Evolutionary conservation across 2,113 vertebrate genomes (phyloP).

Genomic region (Chionodraco myersi): DNA sequence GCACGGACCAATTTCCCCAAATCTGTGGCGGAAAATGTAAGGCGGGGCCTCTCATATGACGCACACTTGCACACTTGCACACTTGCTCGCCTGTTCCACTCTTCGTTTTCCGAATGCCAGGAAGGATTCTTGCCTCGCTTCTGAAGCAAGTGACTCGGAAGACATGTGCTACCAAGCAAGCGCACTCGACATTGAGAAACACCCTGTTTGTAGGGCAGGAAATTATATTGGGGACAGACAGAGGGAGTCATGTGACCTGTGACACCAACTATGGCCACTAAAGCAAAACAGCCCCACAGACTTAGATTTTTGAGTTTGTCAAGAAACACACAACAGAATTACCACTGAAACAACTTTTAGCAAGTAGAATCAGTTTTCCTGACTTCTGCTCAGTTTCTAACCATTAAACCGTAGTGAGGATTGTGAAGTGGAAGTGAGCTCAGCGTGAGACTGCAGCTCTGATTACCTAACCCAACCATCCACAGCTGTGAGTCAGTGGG

Average conservation of each 20-base stretch:
- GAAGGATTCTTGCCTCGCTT: too few relatives aligned
- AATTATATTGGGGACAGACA: not conserved
- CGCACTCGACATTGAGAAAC: too few relatives aligned
- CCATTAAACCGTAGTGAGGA: not conserved
- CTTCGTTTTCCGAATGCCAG: too few relatives aligned
- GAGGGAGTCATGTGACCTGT: not conserved
- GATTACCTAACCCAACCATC: conserved; percentile 25
- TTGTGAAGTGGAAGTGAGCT: not conserved
- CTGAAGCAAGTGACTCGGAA: too few relatives aligned
- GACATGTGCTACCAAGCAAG: too few relatives aligned
- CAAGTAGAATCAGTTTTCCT: not conserved
- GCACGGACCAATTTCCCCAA: too few relatives aligned
- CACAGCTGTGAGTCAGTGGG: conserved; percentile 19
- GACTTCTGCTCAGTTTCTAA: not conserved
- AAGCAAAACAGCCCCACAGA: not conserved
- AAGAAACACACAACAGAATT: not conserved
- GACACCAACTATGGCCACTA: not conserved
- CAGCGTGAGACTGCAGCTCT: not conserved
- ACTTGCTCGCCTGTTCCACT: too few relatives aligned
- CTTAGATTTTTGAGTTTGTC: not conserved
- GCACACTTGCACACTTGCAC: too few relatives aligned
- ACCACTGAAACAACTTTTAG: not conserved
- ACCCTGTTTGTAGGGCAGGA: too few relatives aligned
- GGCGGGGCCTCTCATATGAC: too few relatives aligned
- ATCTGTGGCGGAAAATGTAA: too few relatives aligned